Evolutionary conservation across 2,888 invertebrate species (phyloP), one percentile per base, ranked within the genome.

Genomic region (Mimumesa dahlbomi): DNA sequence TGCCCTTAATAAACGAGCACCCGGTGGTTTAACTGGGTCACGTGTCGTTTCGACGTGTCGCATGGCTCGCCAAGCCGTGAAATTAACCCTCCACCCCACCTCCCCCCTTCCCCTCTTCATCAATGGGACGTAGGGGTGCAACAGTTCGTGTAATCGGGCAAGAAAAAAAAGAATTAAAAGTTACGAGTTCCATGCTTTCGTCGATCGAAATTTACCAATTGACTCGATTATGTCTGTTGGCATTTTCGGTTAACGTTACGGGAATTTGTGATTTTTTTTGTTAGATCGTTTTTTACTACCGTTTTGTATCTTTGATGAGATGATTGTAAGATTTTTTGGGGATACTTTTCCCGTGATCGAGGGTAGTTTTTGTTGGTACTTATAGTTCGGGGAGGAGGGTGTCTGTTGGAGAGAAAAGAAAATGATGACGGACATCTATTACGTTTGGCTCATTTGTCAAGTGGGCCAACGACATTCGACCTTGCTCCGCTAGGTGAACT

Each of bases 61-160:
- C 58, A 40, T 48, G 71, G 59, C 64, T 77, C 68, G 63, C 46
- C 68, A 38, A 68, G 67, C 72, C 74, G 77, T 77, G 77, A 77
- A 77, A 75, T 78, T 77, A 73, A 75, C 53, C 71, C 16, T 9
- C 5, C 40, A 0, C 16, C 40, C n/a, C n/a, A n/a, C n/a, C n/a
- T n/a, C n/a, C n/a, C n/a, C n/a, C n/a, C n/a, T n/a, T n/a, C n/a
- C n/a, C n/a, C n/a, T n/a, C n/a, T n/a, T n/a, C n/a, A n/a, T n/a
- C 18, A 11, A 16, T 9, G 14, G 2, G n/a, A 34, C 4, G 40
- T 16, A 4, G 2, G n/a, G 14, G 40, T 18, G 40, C 40, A 40
- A 40, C 40, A 40, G 40, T 40, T 40, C 9, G 18, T 18, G 40
- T 40, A 40, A 40, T 40, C 40, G 16, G 18, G 9, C 11, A 36